Evolutionary conservation across 2,113 vertebrate genomes (phyloP).

Genomic region (Myrmecobius fasciatus): DNA sequence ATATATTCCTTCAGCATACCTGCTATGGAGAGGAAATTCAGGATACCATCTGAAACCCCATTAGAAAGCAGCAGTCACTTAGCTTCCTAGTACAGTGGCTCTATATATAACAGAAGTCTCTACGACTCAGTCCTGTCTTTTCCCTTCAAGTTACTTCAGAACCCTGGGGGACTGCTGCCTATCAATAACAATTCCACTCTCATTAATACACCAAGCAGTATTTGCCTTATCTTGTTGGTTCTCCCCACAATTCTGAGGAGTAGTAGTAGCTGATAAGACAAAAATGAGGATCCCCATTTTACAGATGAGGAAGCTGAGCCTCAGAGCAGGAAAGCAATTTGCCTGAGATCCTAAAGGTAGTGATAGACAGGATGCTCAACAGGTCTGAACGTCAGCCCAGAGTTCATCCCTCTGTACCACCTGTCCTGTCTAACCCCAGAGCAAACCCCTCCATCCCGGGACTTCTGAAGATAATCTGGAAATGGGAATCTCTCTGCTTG

Average conservation of each 20-base stretch:
- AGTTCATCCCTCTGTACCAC: neutral
- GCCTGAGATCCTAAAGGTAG: neutral
- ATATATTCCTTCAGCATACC: constrained; percentile 2
- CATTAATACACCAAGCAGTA: neutral
- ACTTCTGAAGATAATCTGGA: constrained; percentile 16
- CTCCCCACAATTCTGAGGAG: neutral
- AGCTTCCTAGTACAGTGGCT: neutral
- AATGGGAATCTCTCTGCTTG: neutral
- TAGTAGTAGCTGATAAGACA: neutral
- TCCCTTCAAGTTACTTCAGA: constrained; percentile 40
- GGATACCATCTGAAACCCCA: neutral
- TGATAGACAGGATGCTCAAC: neutral
- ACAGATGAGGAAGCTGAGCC: neutral
- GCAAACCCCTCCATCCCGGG: neutral
- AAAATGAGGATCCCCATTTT: neutral
- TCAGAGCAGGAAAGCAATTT: neutral
- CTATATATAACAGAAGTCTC: neutral
- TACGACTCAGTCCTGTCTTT: neutral
- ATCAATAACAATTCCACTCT: neutral
- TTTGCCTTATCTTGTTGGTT: neutral
- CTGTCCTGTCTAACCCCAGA: neutral
- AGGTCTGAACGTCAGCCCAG: neutral
- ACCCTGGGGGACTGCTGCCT: neutral
- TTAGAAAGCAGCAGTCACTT: neutral
- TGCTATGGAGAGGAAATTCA: neutral